These are phyloP conservation scores for Enteromius trimaculatus DNA, from an alignment of 2,797 vertebrate species.

Conservation along the genomic window DNA sequence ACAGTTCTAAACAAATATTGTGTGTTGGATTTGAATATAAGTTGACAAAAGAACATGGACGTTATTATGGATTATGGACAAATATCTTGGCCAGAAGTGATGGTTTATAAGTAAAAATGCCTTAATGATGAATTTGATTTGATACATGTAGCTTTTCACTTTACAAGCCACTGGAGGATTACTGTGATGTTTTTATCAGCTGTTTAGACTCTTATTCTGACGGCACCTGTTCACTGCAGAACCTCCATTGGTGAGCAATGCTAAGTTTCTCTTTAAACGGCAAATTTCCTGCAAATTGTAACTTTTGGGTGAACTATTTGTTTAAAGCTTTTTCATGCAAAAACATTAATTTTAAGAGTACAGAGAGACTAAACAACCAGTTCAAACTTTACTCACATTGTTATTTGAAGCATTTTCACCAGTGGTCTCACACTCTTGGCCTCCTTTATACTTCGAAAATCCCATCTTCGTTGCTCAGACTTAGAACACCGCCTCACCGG, in stretches of 20 bases:
- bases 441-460: constrained; percentile 20
- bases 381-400: background rate
- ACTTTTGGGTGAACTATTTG: background rate
- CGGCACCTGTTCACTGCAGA: background rate
- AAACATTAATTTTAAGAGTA: background rate
- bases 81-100: background rate
- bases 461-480: background rate
- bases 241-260: background rate
- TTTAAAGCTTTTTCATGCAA: background rate
- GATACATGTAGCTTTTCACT: background rate
- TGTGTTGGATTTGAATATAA: background rate
- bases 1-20: background rate
- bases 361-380: background rate
- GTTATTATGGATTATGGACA: background rate
- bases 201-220: background rate
- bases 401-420: constrained; percentile 8
- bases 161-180: background rate
- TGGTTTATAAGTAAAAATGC: background rate
- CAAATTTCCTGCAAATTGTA: background rate
- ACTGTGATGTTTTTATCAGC: background rate
- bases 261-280: background rate
- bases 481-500: background rate
- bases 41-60: background rate
- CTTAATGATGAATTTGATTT: background rate
- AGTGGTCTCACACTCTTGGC: background rate